Evolutionary conservation across 2,797 vertebrate species (phyloP).

Genomic region (Ciconia nigra): DNA sequence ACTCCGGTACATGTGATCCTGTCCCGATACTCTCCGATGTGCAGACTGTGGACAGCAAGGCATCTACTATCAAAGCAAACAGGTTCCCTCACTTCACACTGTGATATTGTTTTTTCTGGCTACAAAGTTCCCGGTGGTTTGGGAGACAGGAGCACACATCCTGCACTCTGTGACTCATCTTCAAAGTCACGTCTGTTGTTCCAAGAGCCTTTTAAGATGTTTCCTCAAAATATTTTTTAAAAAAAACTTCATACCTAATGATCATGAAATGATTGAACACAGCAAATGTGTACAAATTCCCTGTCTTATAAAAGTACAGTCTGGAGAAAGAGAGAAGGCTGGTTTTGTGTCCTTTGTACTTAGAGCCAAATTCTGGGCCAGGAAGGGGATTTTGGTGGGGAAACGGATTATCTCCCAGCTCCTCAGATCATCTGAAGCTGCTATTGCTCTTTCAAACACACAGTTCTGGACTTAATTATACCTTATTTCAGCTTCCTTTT

Average conservation of each 20-base stretch:
- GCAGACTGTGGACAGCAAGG: neutral
- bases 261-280: neutral
- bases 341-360: neutral
- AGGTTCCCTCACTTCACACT: neutral
- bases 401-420: neutral
- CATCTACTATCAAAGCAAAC: neutral
- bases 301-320: neutral
- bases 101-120: neutral
- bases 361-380: neutral
- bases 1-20: neutral
- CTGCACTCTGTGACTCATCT: neutral
- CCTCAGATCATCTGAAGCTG: neutral
- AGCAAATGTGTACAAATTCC: neutral
- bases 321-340: neutral
- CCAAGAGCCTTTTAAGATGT: slow-evolving; percentile 18
- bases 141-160: neutral
- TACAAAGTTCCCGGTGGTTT: neutral
- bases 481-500: neutral
- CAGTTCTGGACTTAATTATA: neutral
- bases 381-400: neutral
- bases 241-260: neutral
- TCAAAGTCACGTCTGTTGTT: slow-evolving; percentile 30
- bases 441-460: neutral
- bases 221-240: neutral
- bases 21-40: neutral